Conservation (phyloP, 2,113 vertebrate genomes). For the Aptenodytes patagonicus region DNA sequence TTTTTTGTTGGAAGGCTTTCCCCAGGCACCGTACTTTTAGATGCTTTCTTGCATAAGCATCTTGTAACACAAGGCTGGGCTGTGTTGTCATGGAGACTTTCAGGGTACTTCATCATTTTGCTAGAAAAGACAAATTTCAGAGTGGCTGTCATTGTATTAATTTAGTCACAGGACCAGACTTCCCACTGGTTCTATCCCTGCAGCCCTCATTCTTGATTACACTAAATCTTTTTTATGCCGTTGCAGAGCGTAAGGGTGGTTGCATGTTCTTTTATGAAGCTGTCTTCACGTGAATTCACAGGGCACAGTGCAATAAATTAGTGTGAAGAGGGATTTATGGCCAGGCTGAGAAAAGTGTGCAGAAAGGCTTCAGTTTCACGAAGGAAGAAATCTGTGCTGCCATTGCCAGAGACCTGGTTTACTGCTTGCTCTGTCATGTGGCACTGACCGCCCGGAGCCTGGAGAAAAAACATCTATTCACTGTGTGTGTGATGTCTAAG, state of each 20-base stretch:
- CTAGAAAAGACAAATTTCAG: background rate
- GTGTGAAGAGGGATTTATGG: background rate
- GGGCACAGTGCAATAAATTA: background rate
- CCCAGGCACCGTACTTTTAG: background rate
- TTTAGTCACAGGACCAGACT: background rate
- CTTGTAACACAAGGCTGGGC: background rate
- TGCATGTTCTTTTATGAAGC: background rate
- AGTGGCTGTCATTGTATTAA: background rate
- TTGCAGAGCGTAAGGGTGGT: background rate
- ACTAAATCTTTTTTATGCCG: background rate
- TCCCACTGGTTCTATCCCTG: background rate
- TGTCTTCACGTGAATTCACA: background rate
- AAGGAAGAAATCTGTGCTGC: background rate
- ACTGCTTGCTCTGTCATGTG: background rate
- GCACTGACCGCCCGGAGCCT: background rate
- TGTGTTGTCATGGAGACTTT: constrained; percentile 63
- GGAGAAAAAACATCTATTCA: background rate
- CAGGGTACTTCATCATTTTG: constrained; percentile 10
- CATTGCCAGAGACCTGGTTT: background rate
- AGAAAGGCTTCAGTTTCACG: background rate
- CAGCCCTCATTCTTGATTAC: background rate
- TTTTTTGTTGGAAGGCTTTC: background rate
- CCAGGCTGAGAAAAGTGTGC: background rate
- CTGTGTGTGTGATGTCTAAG: background rate
- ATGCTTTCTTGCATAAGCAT: background rate